Base-by-base conservation (phyloP, 2,888 invertebrate genomes). In the Thymelicus lineola region DNA sequence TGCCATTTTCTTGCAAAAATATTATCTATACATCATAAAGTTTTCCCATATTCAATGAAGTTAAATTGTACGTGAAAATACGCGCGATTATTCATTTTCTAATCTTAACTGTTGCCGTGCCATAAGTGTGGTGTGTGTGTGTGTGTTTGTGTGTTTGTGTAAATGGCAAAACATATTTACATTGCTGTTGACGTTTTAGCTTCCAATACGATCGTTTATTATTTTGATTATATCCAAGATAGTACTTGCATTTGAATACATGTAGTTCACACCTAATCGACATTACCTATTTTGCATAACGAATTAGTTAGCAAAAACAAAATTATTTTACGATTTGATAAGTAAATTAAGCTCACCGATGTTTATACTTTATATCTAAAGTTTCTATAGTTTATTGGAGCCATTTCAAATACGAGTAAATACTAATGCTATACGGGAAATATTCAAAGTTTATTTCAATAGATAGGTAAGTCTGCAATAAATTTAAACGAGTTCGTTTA, bases 381-480 rank as follows among this genome's bases (percentile, higher is more conserved):
- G n/a, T n/a, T n/a, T n/a, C n/a, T n/a, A n/a, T n/a, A n/a, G n/a
- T n/a, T n/a, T 67, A 67, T 67, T 60, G 60, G 42, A 60, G 42
- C 60, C 60, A 53, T 59, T 66, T 59, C 59, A 66, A 67, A 53
- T 60, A n/a, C n/a, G n/a, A n/a, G n/a, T n/a, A n/a, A 60, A 59
- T 53, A 53, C 60, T 53, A 67, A 67, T 67, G 66, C 66, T 60
- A 67, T 67, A 67, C 60, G 66, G 53, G 28, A 67, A 67, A 67
- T 67, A 67, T 67, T 67, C 66, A 42, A 14, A 60, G 28, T 60
- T 67, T 60, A 67, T 60, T 67, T 67, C 50, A 67, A 67, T 66
- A 59, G 66, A 5, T 28, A 28, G 28, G 60, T 50, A 60, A 67
- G 60, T 59, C 66, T 53, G 60, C 50, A 60, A 67, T 67, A 53